Conservation (phyloP, 2,888 invertebrate genomes). For the Nudaria mundana region DNA sequence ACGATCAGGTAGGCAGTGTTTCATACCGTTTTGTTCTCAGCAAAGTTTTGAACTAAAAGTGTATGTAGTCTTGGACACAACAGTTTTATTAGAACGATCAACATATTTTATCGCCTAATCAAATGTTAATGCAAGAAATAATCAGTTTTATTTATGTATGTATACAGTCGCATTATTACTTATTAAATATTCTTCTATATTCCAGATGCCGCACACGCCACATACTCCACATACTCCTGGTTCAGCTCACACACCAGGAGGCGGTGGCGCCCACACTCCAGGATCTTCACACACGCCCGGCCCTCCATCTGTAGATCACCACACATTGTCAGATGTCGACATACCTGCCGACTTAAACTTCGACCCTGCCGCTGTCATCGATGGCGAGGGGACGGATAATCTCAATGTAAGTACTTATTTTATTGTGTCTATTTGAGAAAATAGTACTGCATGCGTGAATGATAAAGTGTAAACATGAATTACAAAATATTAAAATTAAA, state of each 20-base stretch:
- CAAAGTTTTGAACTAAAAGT: not conserved
- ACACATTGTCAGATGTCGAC: conserved; percentile 85
- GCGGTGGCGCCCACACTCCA: conserved; percentile 84
- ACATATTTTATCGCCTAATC: too few species aligned
- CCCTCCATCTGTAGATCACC: conserved; percentile 90
- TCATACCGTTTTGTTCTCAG: not conserved
- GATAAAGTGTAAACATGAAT: too few species aligned
- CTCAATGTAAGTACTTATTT: conserved; percentile 91
- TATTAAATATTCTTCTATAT: not conserved
- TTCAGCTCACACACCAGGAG: conserved; percentile 88
- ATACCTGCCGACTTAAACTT: conserved; percentile 95
- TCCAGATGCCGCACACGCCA: conserved; percentile 84
- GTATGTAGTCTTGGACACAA: too few species aligned
- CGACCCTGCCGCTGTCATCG: conserved; percentile 95
- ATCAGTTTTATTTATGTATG: not conserved
- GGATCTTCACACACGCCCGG: conserved; percentile 87
- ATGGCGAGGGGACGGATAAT: conserved; percentile 94
- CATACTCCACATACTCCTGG: conserved; percentile 91
- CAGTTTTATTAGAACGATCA: too few species aligned
- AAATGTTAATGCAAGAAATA: too few species aligned
- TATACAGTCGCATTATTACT: not conserved
- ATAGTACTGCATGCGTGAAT: too few species aligned
- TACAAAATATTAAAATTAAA: too few species aligned
- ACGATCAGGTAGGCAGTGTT: conserved; percentile 86
- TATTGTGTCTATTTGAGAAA: too few species aligned